Evolutionary conservation across 2,113 vertebrate species (phyloP), one percentile per base, ranked within the genome.

Genomic region (Myodes glareolus): DNA sequence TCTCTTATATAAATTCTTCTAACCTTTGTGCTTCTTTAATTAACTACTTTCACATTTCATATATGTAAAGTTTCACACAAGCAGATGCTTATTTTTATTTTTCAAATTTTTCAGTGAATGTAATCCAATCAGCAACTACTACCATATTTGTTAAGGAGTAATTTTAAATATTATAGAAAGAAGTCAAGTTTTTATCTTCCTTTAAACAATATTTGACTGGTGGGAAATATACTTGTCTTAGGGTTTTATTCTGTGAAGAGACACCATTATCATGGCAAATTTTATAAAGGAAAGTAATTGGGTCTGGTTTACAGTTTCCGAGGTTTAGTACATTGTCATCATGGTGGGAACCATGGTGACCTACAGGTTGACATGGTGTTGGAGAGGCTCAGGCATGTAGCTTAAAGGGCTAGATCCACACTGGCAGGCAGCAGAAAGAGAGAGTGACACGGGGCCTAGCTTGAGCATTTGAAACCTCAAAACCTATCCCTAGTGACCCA

Each of bases 11-110:
- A 47, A n/a, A 90, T 33, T 65, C 33, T 61, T 92, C 27, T 80
- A 86, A 73, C 63, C 76, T 91, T 95, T 55, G 52, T 55, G 52
- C 36, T 55, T 72, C 8, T 93, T 89, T 88, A 25, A 68, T 90
- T 45, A 87, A 31, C 55, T 72, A 52, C 50, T 92, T 92, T 81
- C 21, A 76, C 82, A 94, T 68, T 58, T 94, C 23, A 42, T 93
- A 8, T 8, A 50, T 25, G 77, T 55, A 88, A 5, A 68, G 85
- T 86, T 75, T 5, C 76, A 58, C 5, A 84, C 58, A 91, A 73
- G 61, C 63, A 58, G 81, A 84, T 47, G 10, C 13, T 70, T 93
- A 6, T 80, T 95, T 82, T 93, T 77, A n/a, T 76, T 45, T 72
- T 91, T 93, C 72, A 70, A 92, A 73, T 21, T 92, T 90, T 14